phyloP scores from a whole-genome alignment of 1,140 invertebrate genomes.

The Batillaria attramentaria region DNA sequence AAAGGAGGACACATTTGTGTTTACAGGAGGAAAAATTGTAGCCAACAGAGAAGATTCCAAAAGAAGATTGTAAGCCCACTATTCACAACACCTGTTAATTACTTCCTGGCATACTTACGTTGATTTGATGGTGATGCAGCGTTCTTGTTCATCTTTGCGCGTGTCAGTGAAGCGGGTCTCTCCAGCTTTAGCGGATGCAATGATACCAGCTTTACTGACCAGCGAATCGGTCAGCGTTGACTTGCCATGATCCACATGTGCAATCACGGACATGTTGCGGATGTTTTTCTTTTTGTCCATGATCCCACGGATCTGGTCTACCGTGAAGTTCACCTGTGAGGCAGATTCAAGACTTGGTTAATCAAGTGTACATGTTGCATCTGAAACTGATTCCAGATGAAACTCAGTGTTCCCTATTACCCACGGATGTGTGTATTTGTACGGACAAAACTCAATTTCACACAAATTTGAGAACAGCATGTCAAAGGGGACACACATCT shows the following conservation, averaged over 20 bases:
- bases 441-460: too few species aligned
- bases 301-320: slow-evolving; percentile 99
- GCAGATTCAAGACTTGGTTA: background rate
- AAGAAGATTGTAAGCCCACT: background rate
- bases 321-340: slow-evolving; percentile 98
- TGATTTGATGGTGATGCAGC: slow-evolving; percentile 99
- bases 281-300: slow-evolving; percentile 99
- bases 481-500: too few species aligned
- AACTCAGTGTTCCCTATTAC: too few species aligned
- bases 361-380: too few species aligned
- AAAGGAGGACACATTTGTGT: too few species aligned
- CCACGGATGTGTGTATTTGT: too few species aligned
- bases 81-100: background rate
- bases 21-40: background rate
- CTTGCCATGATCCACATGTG: slow-evolving; percentile 99
- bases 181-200: slow-evolving; percentile 97
- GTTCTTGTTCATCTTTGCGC: slow-evolving; percentile 98
- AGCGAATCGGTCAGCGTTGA: slow-evolving; percentile 99
- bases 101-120: slow-evolving; percentile 82
- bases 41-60: background rate
- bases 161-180: slow-evolving; percentile 99
- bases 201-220: slow-evolving; percentile 99
- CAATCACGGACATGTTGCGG: slow-evolving; percentile 99
- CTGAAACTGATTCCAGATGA: too few species aligned
- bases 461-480: too few species aligned